These are phyloP conservation scores for Poecilia gillii DNA, from an alignment of 2,797 vertebrate genomes.

Conservation along the genomic window DNA sequence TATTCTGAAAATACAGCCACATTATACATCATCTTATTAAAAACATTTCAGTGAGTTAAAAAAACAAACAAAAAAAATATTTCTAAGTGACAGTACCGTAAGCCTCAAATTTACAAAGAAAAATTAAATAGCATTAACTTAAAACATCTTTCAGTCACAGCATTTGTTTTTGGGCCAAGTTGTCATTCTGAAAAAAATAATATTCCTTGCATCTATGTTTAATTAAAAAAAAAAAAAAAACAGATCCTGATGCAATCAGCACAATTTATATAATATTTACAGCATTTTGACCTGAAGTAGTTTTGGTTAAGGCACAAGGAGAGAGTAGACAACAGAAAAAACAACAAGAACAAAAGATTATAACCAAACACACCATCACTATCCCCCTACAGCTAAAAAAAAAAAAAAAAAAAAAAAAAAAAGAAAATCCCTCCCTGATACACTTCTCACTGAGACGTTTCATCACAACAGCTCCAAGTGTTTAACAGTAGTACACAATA, in stretches of 20 bases:
- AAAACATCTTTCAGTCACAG: constrained; percentile 88
- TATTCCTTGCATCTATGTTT: constrained; percentile 16
- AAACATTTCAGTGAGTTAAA: constrained; percentile 79
- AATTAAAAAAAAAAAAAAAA: constrained; percentile 45
- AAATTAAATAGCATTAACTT: constrained; percentile 87
- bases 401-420: constrained; percentile 54
- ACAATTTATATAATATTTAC: constrained; percentile 85
- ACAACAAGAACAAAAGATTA: constrained; percentile 47
- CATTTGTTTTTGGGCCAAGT: constrained; percentile 85
- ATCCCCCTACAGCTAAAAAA: constrained; percentile 82
- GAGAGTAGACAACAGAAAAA: constrained; percentile 75
- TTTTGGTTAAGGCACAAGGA: constrained; percentile 97
- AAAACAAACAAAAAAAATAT: constrained; percentile 57
- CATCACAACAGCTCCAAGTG: constrained; percentile 78
- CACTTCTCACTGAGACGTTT: constrained; percentile 77
- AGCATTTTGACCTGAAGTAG: constrained; percentile 94
- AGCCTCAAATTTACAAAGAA: constrained; percentile 83
- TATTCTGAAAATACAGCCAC: constrained; percentile 84
- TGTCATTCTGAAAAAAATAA: constrained; percentile 70
- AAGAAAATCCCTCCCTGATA: constrained; percentile 77
- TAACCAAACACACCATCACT: constrained; percentile 77
- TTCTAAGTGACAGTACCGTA: constrained; percentile 84
- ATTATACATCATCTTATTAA: constrained; percentile 79
- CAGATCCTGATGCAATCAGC: constrained; percentile 81
- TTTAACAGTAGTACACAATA: constrained; percentile 84